phyloP scores from a whole-genome alignment of 2,888 invertebrate species.

The Athalia circularis region DNA sequence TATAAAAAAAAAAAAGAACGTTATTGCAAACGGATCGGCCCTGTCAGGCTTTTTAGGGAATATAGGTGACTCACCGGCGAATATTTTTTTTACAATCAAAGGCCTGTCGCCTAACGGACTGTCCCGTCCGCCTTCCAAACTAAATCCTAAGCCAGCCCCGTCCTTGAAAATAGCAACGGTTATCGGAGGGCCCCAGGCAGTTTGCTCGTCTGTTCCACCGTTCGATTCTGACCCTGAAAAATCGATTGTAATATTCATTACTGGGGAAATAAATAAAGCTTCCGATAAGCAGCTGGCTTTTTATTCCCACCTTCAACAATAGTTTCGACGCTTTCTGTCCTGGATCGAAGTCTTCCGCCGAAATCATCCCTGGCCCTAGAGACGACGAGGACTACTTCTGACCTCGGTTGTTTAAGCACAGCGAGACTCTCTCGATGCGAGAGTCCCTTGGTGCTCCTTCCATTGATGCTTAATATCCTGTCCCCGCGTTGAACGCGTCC shows the following conservation, averaged over 20 bases:
- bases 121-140: constrained; percentile 94
- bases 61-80: constrained; percentile 83
- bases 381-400: constrained; percentile 87
- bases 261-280: background rate
- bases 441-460: constrained; percentile 86
- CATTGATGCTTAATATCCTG: constrained; percentile 92
- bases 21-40: background rate
- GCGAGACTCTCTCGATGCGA: constrained; percentile 92
- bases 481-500: constrained; percentile 91
- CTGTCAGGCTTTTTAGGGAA: too few species aligned
- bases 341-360: constrained; percentile 57
- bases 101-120: constrained; percentile 93
- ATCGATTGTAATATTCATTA: background rate
- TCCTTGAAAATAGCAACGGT: constrained; percentile 81
- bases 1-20: constrained; percentile 70
- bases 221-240: constrained; percentile 67
- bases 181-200: constrained; percentile 77
- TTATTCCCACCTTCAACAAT: constrained; percentile 67
- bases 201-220: constrained; percentile 71
- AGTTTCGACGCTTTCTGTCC: constrained; percentile 70
- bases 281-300: background rate
- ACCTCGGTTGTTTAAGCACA: constrained; percentile 87
- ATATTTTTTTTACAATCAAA: constrained; percentile 93
- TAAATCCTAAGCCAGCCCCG: constrained; percentile 94
- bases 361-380: constrained; percentile 75